Base-by-base conservation (phyloP, 2,113 vertebrate genomes). In the Pollimyrus isidori region DNA sequence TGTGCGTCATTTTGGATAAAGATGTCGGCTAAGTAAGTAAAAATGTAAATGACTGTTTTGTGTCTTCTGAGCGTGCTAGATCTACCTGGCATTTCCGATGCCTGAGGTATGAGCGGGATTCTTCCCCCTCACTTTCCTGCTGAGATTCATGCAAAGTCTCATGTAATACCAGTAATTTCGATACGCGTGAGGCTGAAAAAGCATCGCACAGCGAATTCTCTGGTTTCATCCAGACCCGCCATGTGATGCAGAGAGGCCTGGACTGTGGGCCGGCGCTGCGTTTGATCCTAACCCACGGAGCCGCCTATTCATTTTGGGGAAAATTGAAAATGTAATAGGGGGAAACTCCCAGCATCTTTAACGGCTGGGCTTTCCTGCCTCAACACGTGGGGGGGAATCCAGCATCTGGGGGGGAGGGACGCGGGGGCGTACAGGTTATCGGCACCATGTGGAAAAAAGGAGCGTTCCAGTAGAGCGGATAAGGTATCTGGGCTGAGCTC, bases 321-420 rank as follows among this genome's bases (percentile, higher is more conserved):
- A 89, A 89, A 69, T 35, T 46, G n/a, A 30, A 89, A 89, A 69
- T 86, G 45, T 39, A 69, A 89, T 52, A 73, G 48, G 42, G 89
- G 84, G 45, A 87, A 89, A 69, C 58, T 76, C 89, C 89, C 58
- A 19, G 84, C 76, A 42, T 50, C 39, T 86, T 86, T 86, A 86
- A 89, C 52, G 62, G 30, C 65, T 53, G 62, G 42, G 56, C 45
- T 89, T 86, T 86, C 89, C 85, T 89, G 89, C 85, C 89, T 85
- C 62, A 26, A 86, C 89, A 62, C 46, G 82, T 69, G 58, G 23
- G 23, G 58, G 56, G 21, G 7, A 49, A 23, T 23, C 69, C 50
- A 46, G 53, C 21, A 48, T 26, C 82, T 23, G 35, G 11, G 65
- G 69, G 30, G 69, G 13, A 13, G 83, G 21, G n/a, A 7, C 30